Conservation (phyloP, 2,888 invertebrate genomes). For the Drosophila mimetica region DNA sequence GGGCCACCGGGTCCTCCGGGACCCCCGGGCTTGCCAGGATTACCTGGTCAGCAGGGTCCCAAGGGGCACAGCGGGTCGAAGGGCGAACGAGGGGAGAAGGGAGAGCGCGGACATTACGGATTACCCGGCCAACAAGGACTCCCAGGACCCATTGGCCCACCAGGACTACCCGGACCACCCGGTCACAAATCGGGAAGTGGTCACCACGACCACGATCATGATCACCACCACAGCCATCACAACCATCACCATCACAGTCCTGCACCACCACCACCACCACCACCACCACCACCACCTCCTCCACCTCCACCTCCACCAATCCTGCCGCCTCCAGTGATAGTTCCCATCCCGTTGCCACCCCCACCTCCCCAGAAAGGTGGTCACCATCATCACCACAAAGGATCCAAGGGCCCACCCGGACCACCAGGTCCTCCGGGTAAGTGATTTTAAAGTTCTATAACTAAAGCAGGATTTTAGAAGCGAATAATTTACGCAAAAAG, state of each 20-base stretch:
- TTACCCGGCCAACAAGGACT: background rate
- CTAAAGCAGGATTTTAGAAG: background rate
- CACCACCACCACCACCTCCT: background rate
- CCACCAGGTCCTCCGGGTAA: conserved; percentile 32
- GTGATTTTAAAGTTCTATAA: background rate
- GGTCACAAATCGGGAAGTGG: conserved; percentile 10
- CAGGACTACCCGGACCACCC: conserved; percentile 17
- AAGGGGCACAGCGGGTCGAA: conserved; percentile 14
- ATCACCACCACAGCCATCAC: background rate
- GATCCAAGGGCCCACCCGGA: conserved; percentile 21
- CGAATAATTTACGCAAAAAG: no score
- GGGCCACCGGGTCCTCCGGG: conserved; percentile 27
- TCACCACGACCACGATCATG: conserved; percentile 10
- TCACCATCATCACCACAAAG: conserved; percentile 33
- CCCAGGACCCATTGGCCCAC: conserved; percentile 28
- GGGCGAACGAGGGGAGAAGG: conserved; percentile 24
- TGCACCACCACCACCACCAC: background rate
- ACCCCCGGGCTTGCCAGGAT: conserved; percentile 13
- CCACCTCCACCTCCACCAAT: conserved; percentile 8
- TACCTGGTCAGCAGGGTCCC: conserved; percentile 3
- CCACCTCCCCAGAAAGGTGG: conserved; percentile 11
- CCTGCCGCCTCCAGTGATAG: conserved; percentile 17
- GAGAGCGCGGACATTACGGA: conserved; percentile 23
- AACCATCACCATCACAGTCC: conserved; percentile 3
- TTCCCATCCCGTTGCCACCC: conserved; percentile 12